Evolutionary conservation across 1,140 invertebrate genomes (phyloP), one percentile per base, ranked within the genome.

Genomic region (Tachypleus tridentatus): DNA sequence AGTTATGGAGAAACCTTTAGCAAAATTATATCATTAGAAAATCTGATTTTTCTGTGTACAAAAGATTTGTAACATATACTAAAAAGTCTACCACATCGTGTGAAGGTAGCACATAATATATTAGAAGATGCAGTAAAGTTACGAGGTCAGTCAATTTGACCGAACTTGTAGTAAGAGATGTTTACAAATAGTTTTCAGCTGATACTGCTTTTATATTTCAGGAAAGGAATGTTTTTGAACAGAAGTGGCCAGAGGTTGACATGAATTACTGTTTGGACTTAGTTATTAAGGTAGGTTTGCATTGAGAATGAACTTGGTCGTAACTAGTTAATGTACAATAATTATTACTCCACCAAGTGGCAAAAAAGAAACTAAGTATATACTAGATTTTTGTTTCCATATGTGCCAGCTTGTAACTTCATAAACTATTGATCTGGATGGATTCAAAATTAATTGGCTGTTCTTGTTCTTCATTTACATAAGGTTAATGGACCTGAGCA

Each of bases 161-260:
- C 53, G 64, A 60, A 29, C 58, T 65, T 54, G 53, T 61, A 57
- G 48, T 52, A 48, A 57, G 29, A 52, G 29, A 58, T 29, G 9
- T 56, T 8, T 64, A 3, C 61, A 53, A 60, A 50, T 63, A 6
- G 58, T 68, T 62, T 58, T 56, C 52, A 57, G 62, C 8, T 61
- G 9, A 60, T 51, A 67, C 57, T 49, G 64, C 63, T 53, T 68
- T 62, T 67, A 58, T 56, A 66, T 69, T 66, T 10, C 66, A 79
- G 78, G 70, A 75, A 47, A 70, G 71, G 62, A 63, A 70, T 64
- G 76, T 81, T 49, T 72, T 78, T 61, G 72, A 77, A 47, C 80
- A 81, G 71, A 78, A 72, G 4, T 96, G 92, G 92, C 93, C 93
- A 3, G 74, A 82, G 70, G 80, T 93, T 10, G 90, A 95, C 77